A percentile compares a stretch with the other conserved stretches of the same genome.
Evolutionary conservation across 2,797 vertebrate species (phyloP).

Genomic region (Petrocephalus sullivani): DNA sequence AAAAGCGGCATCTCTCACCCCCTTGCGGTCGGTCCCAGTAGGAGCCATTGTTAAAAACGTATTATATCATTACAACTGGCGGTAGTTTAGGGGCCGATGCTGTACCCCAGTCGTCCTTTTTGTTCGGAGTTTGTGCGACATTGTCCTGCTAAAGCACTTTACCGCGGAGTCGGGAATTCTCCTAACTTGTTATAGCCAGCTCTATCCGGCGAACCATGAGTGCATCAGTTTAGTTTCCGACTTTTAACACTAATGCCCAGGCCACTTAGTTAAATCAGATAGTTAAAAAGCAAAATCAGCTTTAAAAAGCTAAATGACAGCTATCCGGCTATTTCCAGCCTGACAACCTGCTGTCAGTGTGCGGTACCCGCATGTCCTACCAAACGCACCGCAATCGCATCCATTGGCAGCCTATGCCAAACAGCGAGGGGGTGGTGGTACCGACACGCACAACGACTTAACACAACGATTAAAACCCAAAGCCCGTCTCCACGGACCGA

Average conservation of each 20-base stretch:
- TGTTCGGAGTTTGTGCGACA: neutral
- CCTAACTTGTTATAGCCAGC: neutral
- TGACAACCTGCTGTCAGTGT: neutral
- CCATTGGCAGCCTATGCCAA: neutral
- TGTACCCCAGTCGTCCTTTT: neutral
- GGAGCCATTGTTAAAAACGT: neutral
- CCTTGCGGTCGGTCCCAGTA: neutral
- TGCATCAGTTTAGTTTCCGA: neutral
- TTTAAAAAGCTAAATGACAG: neutral
- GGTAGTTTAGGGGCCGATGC: neutral
- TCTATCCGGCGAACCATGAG: neutral
- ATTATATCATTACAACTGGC: neutral
- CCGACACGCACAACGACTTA: neutral
- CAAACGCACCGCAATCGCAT: neutral
- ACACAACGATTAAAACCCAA: neutral
- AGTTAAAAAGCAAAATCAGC: neutral
- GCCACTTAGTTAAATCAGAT: neutral
- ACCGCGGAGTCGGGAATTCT: neutral
- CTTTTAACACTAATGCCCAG: neutral
- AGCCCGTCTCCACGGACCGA: neutral
- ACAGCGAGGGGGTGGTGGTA: neutral
- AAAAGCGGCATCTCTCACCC: neutral
- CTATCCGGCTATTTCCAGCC: neutral
- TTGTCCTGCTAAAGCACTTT: neutral
- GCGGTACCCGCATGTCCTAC: neutral